Base-by-base conservation (phyloP, 2,888 invertebrate genomes). In the Xestia c-nigrum region DNA sequence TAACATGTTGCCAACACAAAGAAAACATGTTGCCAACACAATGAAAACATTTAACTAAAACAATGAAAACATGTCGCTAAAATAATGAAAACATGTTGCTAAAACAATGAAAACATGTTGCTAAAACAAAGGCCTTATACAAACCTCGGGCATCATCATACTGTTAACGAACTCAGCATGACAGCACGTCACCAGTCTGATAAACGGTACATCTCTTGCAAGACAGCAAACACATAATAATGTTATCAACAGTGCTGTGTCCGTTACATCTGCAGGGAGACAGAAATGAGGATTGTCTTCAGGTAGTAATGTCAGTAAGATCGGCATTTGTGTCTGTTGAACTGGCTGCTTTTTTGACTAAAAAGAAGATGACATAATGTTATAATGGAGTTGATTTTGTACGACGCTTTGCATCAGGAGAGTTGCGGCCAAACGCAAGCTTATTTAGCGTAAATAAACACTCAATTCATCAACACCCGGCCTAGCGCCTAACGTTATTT, bases 161-260 rank as follows among this genome's bases (percentile, higher is more conserved):
- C 19, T 71, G 21, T 89, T 74, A 40, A 92, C 74, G 63, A 85
- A 91, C 7, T 78, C 85, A 0, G 76, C 69, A 76, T 92, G 92
- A 0, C 57, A 63, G 71, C 92, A 92, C 9, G 74, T 85, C 3
- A 63, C 1, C 5, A 91, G 65, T 38, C 81, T 84, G 0, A 91
- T 50, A 16, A 87, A 83, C 0, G 84, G 78, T 1, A 76, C 80
- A n/a, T 85, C 79, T n/a, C 73, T 78, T 40, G 85, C 67, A 14
- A 91, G 83, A 72, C 92, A 92, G 21, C 91, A 91, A 31, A 91
- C 80, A 38, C 92, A 92, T 40, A 89, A 83, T 4, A 85, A 74
- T 0, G n/a, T 19, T 21, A 38, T 1, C 0, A 9, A 16, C 5
- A 3, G 5, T 55, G 14, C 6, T 16, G 5, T 12, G 5, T 52